Base-by-base conservation (phyloP, 1,140 invertebrate species). In the Apis cerana region DNA sequence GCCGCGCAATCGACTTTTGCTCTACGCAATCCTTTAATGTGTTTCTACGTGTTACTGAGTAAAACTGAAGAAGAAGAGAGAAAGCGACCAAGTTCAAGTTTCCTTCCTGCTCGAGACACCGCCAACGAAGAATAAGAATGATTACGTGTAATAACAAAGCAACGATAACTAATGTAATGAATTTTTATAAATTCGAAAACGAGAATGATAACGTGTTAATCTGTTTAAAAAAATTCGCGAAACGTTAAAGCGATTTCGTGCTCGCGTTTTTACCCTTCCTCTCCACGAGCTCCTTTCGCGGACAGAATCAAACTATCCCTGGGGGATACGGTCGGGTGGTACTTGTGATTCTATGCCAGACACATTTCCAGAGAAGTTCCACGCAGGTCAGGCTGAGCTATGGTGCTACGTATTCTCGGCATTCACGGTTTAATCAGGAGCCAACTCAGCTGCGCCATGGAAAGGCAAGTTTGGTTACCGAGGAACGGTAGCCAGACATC, bases 341-440 rank as follows among this genome's bases (percentile, higher is more conserved):
- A 89, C 82, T 89, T 86, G 84, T 71, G 84, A 88, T 88, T 89
- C 88, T 75, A 80, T 70, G 74, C 79, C 72, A 61, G 61, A 59
- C 74, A 68, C 78, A 68, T 75, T 83, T 78, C 69, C 69, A 52
- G 33, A n/a, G 77, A 88, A 89, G 79, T 88, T 89, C 23, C 71
- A 65, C 56, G 33, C 43, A 69, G 81, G 65, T 68, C 70, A 58
- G 65, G 43, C 76, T 79, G 81, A 88, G 68, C 87, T 85, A 88
- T 81, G 79, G 75, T 67, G 79, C 71, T 80, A 79, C 75, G 85
- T 89, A 90, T 89, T 89, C 89, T 75, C 80, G 70, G 80, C 82
- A 80, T 85, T 84, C 88, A 80, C 81, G 76, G 88, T 89, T 90
- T 90, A 90, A 90, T 90, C 89, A 90, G 89, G 64, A 86, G 82